Conservation (phyloP, 2,888 invertebrate species). For the Therioaphis trifolii region DNA sequence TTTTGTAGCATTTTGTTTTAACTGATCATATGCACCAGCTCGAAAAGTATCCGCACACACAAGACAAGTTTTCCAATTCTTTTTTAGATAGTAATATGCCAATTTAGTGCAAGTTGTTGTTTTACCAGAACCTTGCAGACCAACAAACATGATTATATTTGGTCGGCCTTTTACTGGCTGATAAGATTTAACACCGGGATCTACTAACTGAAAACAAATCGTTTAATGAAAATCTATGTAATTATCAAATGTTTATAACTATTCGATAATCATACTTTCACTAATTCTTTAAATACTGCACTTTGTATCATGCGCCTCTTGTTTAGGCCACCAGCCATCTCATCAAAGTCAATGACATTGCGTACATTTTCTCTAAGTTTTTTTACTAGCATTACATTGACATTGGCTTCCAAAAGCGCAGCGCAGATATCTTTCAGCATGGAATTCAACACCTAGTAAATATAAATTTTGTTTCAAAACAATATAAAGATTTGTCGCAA, state of each 20-base stretch:
- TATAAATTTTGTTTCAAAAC: slow-evolving; percentile 5
- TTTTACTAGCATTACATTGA: slow-evolving; percentile 94
- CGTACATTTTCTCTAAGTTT: slow-evolving; percentile 97
- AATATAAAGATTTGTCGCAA: neutral
- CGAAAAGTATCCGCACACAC: slow-evolving; percentile 99
- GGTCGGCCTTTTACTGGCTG: slow-evolving; percentile 94
- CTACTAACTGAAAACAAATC: slow-evolving; percentile 79
- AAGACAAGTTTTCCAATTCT: slow-evolving; percentile 98
- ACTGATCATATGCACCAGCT: slow-evolving; percentile 99
- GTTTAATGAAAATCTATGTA: neutral
- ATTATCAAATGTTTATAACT: neutral
- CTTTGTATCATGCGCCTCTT: slow-evolving; percentile 98
- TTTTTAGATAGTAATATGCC: slow-evolving; percentile 97
- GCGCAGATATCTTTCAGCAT: slow-evolving; percentile 99
- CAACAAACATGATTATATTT: slow-evolving; percentile 99
- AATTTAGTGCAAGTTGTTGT: slow-evolving; percentile 99
- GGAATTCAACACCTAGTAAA: slow-evolving; percentile 88
- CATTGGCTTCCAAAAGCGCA: slow-evolving; percentile 96
- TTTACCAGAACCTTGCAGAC: slow-evolving; percentile 98
- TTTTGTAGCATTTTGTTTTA: slow-evolving; percentile 99
- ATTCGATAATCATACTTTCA: slow-evolving; percentile 77
- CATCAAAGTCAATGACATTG: slow-evolving; percentile 97
- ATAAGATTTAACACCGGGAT: slow-evolving; percentile 97
- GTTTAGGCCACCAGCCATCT: slow-evolving; percentile 98
- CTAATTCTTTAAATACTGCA: slow-evolving; percentile 97